These are phyloP conservation scores for Chaenogobius annularis DNA, from an alignment of 2,113 vertebrate species.

Conservation along the genomic window DNA sequence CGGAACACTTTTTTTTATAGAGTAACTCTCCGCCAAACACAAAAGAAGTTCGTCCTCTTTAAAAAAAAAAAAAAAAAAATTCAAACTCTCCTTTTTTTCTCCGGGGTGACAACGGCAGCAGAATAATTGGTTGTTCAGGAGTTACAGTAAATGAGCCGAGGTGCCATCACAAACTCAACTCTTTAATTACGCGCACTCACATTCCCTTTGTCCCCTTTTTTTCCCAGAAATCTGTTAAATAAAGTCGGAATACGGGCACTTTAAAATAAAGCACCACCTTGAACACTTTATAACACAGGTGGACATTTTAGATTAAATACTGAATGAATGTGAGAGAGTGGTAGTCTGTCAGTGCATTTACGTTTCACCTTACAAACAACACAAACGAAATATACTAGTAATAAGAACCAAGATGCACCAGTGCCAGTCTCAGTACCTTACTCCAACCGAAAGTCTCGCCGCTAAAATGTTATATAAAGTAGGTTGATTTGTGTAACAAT, in stretches of 20 bases:
- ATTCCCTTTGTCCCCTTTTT: constrained; percentile 34
- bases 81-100: constrained; percentile 1
- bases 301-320: background rate
- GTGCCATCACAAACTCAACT: constrained; percentile 25
- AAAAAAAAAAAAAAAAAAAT: background rate
- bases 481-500: too few relatives aligned
- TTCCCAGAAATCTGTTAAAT: constrained; percentile 20
- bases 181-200: constrained; percentile 28
- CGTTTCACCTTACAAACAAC: too few relatives aligned
- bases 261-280: background rate
- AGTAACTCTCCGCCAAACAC: background rate
- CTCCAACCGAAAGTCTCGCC: too few relatives aligned
- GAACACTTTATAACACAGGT: background rate
- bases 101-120: constrained; percentile 6
- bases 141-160: constrained; percentile 36
- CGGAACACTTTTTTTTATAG: background rate
- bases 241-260: constrained; percentile 9
- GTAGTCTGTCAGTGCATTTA: background rate
- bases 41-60: background rate
- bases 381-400: too few relatives aligned
- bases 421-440: too few relatives aligned
- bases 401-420: too few relatives aligned
- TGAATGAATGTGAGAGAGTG: background rate
- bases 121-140: constrained; percentile 27
- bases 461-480: too few relatives aligned